Evolutionary conservation across 2,113 vertebrate species (phyloP), one percentile per base, ranked within the genome.

Genomic region (Coreoperca whiteheadi): DNA sequence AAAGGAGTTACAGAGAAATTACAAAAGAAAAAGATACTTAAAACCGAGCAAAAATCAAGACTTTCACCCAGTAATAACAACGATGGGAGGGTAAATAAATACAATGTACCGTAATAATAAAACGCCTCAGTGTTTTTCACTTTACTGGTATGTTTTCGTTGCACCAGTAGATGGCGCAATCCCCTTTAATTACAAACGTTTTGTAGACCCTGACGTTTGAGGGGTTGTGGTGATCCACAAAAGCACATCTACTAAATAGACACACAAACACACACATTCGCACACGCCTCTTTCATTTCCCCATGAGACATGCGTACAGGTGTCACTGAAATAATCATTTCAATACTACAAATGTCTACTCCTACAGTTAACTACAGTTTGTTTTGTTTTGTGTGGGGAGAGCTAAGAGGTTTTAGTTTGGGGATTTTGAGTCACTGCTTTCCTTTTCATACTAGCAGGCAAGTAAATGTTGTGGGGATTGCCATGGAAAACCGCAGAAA

Each of bases 401-500:
- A 8, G 2, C 2, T 20, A 0, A 39, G 1, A 32, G 8, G 15
- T 14, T 72, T 46, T 34, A 25, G 1, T 25, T 28, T 46, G 50
- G 70, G 3, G n/a, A 23, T 10, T 12, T 9, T 80, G 68, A 64
- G 50, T 77, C 43, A 23, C 2, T 37, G 30, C 1, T 46, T 79
- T 70, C 1, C 0, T 23, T 78, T 70, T 77, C 16, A 30, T 8
- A 46, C n/a, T 5, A 20, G 23, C 14, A 46, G 37, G 16, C 48
- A 18, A 30, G 48, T 81, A 41, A 63, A 64, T 78, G 69, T 88
- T 85, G 5, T 84, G 54, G 30, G 14, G n/a, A 77, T 81, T 76
- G 34, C 79, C 51, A 88, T 80, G 89, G 84, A 74, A 69, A 91
- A 57, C 67, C 65, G 10, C 9, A 57, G 8, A 46, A 60, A 39